Evolutionary conservation across 1,140 invertebrate genomes (phyloP).

Genomic region (Meloidogyne chitwoodi): DNA sequence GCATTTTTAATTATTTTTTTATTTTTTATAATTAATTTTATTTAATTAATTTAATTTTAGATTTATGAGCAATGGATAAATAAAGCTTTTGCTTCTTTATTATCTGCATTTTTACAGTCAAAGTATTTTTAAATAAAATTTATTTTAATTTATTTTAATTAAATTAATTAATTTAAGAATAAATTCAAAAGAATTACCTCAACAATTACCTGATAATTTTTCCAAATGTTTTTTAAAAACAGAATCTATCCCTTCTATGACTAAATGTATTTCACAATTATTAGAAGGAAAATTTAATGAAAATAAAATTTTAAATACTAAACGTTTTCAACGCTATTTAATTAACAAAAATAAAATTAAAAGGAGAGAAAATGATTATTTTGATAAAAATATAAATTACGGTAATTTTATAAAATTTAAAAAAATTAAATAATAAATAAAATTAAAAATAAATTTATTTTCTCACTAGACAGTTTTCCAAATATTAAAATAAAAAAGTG

Average conservation of each 20-base stretch:
- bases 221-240: conserved; percentile 12
- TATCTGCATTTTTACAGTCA: conserved; percentile 17
- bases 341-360: not conserved
- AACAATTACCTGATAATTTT: not conserved
- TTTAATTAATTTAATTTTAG: not conserved
- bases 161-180: not conserved
- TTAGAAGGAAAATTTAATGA: conserved; percentile 10
- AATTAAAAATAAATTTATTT: not conserved
- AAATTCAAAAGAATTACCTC: not conserved
- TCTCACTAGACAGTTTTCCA: not conserved
- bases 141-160: not conserved
- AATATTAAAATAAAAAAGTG: conserved; percentile 1
- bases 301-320: not conserved
- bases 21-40: too few species aligned
- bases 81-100: conserved; percentile 9
- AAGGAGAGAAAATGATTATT: not conserved
- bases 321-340: not conserved
- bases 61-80: conserved; percentile 22
- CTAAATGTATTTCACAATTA: conserved; percentile 13
- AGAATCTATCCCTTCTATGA: conserved; percentile 2
- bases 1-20: too few species aligned
- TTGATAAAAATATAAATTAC: not conserved
- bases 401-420: not conserved
- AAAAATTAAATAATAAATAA: not conserved
- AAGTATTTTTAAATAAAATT: conserved; percentile 4